phyloP scores from a whole-genome alignment of 2,888 invertebrate species.

The Coenonympha glycerion region DNA sequence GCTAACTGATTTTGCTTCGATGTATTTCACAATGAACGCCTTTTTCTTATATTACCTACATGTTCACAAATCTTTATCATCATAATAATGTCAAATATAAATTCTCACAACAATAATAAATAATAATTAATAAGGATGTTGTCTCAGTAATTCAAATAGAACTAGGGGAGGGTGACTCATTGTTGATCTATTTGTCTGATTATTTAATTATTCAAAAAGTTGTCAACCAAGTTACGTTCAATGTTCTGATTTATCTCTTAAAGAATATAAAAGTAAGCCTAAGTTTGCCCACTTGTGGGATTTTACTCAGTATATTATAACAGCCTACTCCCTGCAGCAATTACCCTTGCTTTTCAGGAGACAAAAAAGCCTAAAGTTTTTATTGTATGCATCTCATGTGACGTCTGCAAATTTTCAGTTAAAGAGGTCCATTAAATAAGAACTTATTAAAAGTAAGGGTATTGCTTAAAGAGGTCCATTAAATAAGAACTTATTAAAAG shows the following conservation, averaged over 20 bases:
- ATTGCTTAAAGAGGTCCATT: too few relatives aligned
- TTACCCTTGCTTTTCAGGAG: too few relatives aligned
- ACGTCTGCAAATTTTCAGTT: too few relatives aligned
- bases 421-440: too few relatives aligned
- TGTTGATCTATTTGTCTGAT: slow-evolving; percentile 1
- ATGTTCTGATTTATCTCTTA: not conserved
- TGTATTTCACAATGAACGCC: not conserved
- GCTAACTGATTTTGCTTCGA: not conserved
- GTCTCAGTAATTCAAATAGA: not conserved
- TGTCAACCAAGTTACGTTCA: not conserved
- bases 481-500: too few relatives aligned
- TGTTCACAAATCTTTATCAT: not conserved
- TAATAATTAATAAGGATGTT: not conserved
- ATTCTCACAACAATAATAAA: not conserved
- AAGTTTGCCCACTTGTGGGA: too few relatives aligned
- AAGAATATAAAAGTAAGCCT: too few relatives aligned
- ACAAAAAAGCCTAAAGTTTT: too few relatives aligned
- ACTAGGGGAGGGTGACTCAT: not conserved
- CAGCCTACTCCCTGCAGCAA: too few relatives aligned
- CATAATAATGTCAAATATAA: not conserved
- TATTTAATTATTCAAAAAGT: not conserved
- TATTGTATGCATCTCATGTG: too few relatives aligned
- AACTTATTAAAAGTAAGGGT: too few relatives aligned
- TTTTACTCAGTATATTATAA: too few relatives aligned
- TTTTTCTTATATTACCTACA: not conserved